Evolutionary conservation across 2,797 vertebrate genomes (phyloP), one percentile per base, ranked within the genome.

Genomic region (Sebastes matsubarae): DNA sequence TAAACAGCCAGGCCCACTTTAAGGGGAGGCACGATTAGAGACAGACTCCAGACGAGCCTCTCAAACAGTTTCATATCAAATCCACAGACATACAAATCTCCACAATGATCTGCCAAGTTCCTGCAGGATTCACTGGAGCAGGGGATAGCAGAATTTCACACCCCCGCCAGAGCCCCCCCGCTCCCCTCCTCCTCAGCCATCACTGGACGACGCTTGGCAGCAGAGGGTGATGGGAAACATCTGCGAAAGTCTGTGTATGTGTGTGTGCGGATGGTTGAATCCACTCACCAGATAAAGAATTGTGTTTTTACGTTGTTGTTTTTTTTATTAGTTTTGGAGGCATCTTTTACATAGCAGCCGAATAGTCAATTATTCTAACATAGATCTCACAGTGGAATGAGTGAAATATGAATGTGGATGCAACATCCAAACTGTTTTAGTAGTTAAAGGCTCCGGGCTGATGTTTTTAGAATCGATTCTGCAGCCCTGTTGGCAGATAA

Each of bases 21-120:
- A 74, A 77, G 78, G 61, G 84, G 74, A 85, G 82, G 67, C 68
- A 65, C 30, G 64, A 84, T 84, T 88, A 89, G 86, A 87, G 90
- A 91, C 87, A 67, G 82, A 89, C 84, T 92, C 89, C 91, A 93
- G 92, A 87, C 77, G 71, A 88, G 82, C 79, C 86, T 83, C 88
- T 89, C 83, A 80, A 91, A 89, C 87, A 88, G 89, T 89, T 93
- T 92, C 82, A 88, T 88, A 89, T 93, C 92, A 94, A 91, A 94
- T 89, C 92, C 92, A 89, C 83, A 88, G 87, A 88, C 83, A 68
- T 86, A 92, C 90, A 90, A 90, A 94, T 94, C 92, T 93, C 82
- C 72, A 80, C 87, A 81, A 90, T 87, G 83, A 93, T 94, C 91
- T 93, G 94, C 92, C 93, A 92, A 89, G 83, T 91, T 94, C 85